phyloP scores from a whole-genome alignment of 2,888 invertebrate species.

The Caenorhabditis sulstoni region DNA sequence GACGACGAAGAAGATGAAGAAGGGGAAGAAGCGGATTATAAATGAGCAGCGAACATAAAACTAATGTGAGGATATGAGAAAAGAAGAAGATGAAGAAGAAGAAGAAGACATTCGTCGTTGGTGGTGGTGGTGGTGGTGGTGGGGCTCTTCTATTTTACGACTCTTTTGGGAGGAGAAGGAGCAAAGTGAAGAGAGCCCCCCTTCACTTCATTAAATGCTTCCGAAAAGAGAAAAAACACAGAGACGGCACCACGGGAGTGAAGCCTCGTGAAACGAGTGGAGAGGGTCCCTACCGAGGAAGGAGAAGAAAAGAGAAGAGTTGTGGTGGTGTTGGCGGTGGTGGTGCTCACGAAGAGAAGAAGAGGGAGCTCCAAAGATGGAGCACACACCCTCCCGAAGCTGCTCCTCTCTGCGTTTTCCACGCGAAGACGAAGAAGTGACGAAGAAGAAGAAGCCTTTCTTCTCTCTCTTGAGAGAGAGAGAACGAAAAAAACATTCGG shows the following conservation, averaged over 20 bases:
- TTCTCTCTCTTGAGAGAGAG: too few relatives aligned
- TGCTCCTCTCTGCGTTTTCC: conserved; percentile 15
- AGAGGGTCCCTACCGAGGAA: conserved; percentile 32
- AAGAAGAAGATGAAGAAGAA: conserved; percentile 15
- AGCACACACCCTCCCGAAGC: conserved; percentile 32
- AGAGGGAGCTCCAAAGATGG: conserved; percentile 14
- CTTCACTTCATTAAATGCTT: conserved; percentile 58
- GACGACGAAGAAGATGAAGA: neutral
- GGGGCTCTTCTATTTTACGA: conserved; percentile 28
- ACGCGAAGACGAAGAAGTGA: conserved; percentile 13
- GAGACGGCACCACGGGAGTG: conserved; percentile 15
- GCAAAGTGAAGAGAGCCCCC: conserved; percentile 7
- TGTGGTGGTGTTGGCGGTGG: too few relatives aligned
- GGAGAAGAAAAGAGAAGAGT: neutral
- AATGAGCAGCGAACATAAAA: conserved; percentile 45
- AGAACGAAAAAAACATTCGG: conserved; percentile 28
- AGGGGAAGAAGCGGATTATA: conserved; percentile 29
- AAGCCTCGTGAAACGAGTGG: conserved; percentile 24
- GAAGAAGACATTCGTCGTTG: conserved; percentile 40
- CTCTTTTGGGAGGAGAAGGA: conserved; percentile 29
- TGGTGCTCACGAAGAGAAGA: conserved; percentile 21
- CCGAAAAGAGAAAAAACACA: conserved; percentile 35
- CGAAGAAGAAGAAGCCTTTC: conserved; percentile 11
- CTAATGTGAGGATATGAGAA: conserved; percentile 29
- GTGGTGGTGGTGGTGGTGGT: too few relatives aligned